Evolutionary conservation across 2,888 invertebrate species (phyloP), one percentile per base, ranked within the genome.

Genomic region (Coremacera marginata): DNA sequence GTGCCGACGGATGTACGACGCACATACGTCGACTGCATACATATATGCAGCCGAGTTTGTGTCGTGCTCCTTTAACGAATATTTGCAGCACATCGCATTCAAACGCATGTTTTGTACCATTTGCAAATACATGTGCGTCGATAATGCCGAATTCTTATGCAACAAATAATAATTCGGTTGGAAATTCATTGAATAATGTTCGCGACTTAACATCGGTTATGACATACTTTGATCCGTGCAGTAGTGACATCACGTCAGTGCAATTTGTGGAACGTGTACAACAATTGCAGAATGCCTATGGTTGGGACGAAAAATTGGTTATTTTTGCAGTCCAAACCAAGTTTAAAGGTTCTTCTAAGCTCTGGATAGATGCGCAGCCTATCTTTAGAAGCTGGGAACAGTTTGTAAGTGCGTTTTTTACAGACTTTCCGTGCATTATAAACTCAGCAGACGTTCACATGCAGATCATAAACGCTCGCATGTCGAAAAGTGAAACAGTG

Each of bases 391-490:
- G 19, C 1, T 71, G 71, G 31, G 77, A 62, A n/a, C 57, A 65
- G 16, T 76, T 76, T 19, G 44, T 31, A 25, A 22, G 5, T 16
- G 52, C 65, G 8, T 74, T 74, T 44, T 9, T 74, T 5, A 49
- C 31, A 16, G 74, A 75, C 67, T 75, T 75, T 67, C 75, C 75
- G n/a, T 27, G 62, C 19, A n/a, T 31, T 9, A 31, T n/a, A 8
- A 52, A 62, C 31, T 44, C 62, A 8, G 75, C 73, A 16, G 63
- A 73, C 44, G 34, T 51, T 14, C 73, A 73, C 22, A 73, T 60
- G 63, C 62, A 55, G 27, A 52, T 73, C 49, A 77, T 79, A 78
- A 71, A 78, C 37, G 78, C 73, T 9, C 60, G 67, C 19, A 75
- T 76, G 31, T 55, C 27, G 11, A 75, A 65, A 55, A 57, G 34